Percentiles rank a stretch among this genome's conserved stretches.
These are phyloP conservation scores for Poecilia gillii DNA, from an alignment of 2,797 vertebrate genomes.

Conservation along the genomic window DNA sequence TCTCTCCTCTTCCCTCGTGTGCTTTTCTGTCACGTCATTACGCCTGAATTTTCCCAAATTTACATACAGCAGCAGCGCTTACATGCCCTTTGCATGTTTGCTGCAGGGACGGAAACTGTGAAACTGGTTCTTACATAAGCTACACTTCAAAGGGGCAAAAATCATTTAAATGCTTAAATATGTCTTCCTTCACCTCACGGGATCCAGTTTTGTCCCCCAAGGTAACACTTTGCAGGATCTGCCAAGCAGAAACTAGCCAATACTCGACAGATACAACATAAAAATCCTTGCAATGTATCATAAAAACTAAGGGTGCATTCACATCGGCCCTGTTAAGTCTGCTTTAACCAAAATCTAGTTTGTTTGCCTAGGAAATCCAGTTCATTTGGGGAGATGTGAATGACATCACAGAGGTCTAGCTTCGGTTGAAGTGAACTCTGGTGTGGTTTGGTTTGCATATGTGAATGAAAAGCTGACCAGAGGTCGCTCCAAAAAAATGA, in stretches of 20 bases:
- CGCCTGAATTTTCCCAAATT: constrained; percentile 14
- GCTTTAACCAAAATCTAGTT: no score
- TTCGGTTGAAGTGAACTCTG: no score
- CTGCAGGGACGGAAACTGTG: neutral
- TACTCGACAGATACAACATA: neutral
- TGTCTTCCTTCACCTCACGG: neutral
- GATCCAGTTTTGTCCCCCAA: neutral
- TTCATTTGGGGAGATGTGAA: no score
- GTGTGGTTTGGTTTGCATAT: no score
- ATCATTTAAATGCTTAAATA: neutral
- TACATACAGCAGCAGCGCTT: constrained; percentile 25
- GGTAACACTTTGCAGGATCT: neutral
- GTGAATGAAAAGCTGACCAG: no score
- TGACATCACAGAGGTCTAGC: no score
- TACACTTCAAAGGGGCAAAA: neutral
- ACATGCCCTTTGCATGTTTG: constrained; percentile 6
- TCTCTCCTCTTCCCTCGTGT: constrained; percentile 20
- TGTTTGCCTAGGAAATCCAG: no score
- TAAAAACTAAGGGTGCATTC: no score
- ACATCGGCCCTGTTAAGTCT: no score
- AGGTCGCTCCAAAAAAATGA: no score
- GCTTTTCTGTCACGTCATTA: constrained; percentile 41
- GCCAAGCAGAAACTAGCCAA: constrained; percentile 11
- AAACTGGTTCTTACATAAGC: neutral
- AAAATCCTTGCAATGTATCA: neutral